Evolutionary conservation across 2,888 invertebrate genomes (phyloP).

Genomic region (Tinea pellionella): DNA sequence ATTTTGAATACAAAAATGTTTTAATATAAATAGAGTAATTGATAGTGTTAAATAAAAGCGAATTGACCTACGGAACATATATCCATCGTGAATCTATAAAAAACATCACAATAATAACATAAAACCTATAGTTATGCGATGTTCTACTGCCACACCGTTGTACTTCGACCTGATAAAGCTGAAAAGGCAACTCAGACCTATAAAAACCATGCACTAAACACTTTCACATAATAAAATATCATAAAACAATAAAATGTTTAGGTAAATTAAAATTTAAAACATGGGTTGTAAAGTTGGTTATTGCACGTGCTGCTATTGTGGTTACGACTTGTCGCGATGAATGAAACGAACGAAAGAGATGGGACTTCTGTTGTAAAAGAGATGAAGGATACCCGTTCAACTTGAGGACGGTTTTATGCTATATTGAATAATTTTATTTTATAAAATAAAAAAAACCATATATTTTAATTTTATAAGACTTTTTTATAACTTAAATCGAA

Average conservation of each 20-base stretch:
- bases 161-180: slow-evolving; percentile 69
- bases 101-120: slow-evolving; percentile 48
- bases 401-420: slow-evolving; percentile 58
- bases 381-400: slow-evolving; percentile 45
- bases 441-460: too few relatives aligned
- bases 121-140: slow-evolving; percentile 68
- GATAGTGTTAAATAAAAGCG: background rate
- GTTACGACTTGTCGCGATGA: slow-evolving; percentile 58
- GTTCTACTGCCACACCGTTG: slow-evolving; percentile 65
- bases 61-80: background rate
- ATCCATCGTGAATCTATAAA: background rate
- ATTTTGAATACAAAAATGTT: too few relatives aligned
- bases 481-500: too few relatives aligned
- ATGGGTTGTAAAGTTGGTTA: slow-evolving; percentile 59
- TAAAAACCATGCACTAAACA: slow-evolving; percentile 71
- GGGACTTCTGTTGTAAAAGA: slow-evolving; percentile 33
- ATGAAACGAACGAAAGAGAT: slow-evolving; percentile 53
- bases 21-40: background rate
- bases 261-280: slow-evolving; percentile 63
- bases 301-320: slow-evolving; percentile 48
- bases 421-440: background rate
- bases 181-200: slow-evolving; percentile 69
- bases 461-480: too few relatives aligned
- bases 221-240: slow-evolving; percentile 48
- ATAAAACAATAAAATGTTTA: slow-evolving; percentile 62